Percentiles rank a stretch among this genome's conserved stretches.
These are phyloP conservation scores for Galeopterus variegatus DNA, from an alignment of 2,113 vertebrate genomes.

Conservation along the genomic window DNA sequence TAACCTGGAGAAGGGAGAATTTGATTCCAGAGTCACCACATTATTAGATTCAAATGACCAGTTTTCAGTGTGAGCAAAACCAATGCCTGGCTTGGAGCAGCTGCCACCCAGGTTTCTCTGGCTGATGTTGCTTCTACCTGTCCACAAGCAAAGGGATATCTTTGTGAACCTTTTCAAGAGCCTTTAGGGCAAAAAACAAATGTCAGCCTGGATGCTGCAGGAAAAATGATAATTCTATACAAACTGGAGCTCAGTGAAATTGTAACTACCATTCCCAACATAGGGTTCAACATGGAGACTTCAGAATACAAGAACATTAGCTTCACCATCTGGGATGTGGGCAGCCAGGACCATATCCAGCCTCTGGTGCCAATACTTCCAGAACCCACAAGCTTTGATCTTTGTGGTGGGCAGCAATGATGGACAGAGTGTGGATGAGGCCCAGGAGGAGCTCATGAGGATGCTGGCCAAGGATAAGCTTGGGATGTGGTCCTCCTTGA, in stretches of 20 bases:
- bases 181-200: conserved; percentile 97
- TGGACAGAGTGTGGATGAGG: conserved; percentile 95
- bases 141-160: conserved; percentile 93
- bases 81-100: too few relatives aligned
- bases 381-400: conserved; percentile 99
- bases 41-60: background rate
- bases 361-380: conserved; percentile 99
- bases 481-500: conserved; percentile 96
- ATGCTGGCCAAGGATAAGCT: conserved; percentile 99
- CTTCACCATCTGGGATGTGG: conserved; percentile 99
- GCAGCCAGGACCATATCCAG: conserved; percentile 98
- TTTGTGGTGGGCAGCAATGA: conserved; percentile 99
- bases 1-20: background rate
- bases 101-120: conserved; percentile 84
- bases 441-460: conserved; percentile 96
- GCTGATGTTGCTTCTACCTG: conserved; percentile 82
- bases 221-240: conserved; percentile 99
- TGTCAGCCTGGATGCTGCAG: conserved; percentile 98
- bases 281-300: conserved; percentile 99
- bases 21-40: background rate
- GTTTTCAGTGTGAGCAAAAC: too few relatives aligned
- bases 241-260: conserved; percentile 99
- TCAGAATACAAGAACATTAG: conserved; percentile 99
- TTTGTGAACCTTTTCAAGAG: conserved; percentile 94
- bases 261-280: conserved; percentile 99